phyloP scores from a whole-genome alignment of 2,113 vertebrate species.

The Muscicapa adusta region DNA sequence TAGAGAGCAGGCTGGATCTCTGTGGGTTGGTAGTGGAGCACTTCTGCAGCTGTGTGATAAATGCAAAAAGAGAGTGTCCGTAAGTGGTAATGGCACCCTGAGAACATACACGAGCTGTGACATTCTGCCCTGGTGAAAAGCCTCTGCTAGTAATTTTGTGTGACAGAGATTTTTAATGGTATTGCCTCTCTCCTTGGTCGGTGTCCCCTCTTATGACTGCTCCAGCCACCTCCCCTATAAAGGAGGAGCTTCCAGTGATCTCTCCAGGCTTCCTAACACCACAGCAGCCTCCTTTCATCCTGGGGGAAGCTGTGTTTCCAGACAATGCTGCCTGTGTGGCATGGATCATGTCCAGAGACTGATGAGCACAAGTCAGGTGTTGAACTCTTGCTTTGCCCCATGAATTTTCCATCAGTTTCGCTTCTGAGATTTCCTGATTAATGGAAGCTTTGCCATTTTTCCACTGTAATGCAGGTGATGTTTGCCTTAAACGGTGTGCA shows the following conservation, averaged over 20 bases:
- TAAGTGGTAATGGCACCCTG: not conserved
- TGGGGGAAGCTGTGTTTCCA: not conserved
- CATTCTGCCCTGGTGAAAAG: conserved; percentile 5
- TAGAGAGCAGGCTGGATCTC: not conserved
- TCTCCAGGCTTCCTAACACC: not conserved
- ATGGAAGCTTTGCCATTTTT: conserved; percentile 42
- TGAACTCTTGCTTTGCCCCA: conserved; percentile 45
- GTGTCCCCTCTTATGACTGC: not conserved
- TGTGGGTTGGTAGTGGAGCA: not conserved
- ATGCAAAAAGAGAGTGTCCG: not conserved
- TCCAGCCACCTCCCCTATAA: not conserved
- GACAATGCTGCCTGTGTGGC: not conserved
- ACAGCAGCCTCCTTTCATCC: not conserved
- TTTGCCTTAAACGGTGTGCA: conserved; percentile 49
- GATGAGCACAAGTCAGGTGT: conserved; percentile 34
- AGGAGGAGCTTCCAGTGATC: conserved; percentile 1
- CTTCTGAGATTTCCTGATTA: conserved; percentile 50
- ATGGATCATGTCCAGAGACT: conserved; percentile 6
- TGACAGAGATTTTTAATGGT: not conserved
- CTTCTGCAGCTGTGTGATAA: not conserved
- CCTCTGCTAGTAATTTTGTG: not conserved
- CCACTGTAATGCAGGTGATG: not conserved
- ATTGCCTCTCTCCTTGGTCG: conserved; percentile 1
- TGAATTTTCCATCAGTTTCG: conserved; percentile 51
- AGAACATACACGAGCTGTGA: not conserved